These are phyloP conservation scores for Cydia fagiglandana DNA, from an alignment of 1,140 invertebrate genomes.

Conservation along the genomic window DNA sequence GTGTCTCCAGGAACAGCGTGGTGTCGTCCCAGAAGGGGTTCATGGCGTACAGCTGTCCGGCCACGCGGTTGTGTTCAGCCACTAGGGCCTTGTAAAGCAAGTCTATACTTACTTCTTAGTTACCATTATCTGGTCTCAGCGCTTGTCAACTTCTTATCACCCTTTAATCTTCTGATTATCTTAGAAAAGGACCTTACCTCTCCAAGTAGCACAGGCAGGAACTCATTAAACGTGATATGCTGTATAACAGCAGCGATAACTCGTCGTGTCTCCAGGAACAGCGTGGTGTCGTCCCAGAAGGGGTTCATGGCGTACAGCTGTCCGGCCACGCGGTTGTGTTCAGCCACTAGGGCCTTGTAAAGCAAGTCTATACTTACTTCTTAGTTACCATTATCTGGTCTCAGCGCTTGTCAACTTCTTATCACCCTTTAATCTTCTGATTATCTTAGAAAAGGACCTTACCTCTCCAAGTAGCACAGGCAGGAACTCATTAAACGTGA, in stretches of 20 bases:
- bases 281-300: constrained; percentile 91
- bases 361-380: no score
- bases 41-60: constrained; percentile 83
- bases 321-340: constrained; percentile 92
- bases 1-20: constrained; percentile 88
- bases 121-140: no score
- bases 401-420: no score
- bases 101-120: no score
- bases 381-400: no score
- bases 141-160: no score
- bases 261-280: constrained; percentile 89
- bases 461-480: constrained; percentile 87
- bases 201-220: constrained; percentile 88
- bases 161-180: no score
- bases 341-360: constrained; percentile 85
- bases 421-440: no score
- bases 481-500: constrained; percentile 92
- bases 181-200: constrained; percentile 69
- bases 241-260: constrained; percentile 90
- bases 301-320: constrained; percentile 86
- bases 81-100: constrained; percentile 85
- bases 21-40: constrained; percentile 94
- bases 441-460: constrained; percentile 44
- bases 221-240: constrained; percentile 93
- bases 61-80: constrained; percentile 91